phyloP scores from a whole-genome alignment of 2,113 vertebrate genomes.

The Odontophorus gujanensis region DNA sequence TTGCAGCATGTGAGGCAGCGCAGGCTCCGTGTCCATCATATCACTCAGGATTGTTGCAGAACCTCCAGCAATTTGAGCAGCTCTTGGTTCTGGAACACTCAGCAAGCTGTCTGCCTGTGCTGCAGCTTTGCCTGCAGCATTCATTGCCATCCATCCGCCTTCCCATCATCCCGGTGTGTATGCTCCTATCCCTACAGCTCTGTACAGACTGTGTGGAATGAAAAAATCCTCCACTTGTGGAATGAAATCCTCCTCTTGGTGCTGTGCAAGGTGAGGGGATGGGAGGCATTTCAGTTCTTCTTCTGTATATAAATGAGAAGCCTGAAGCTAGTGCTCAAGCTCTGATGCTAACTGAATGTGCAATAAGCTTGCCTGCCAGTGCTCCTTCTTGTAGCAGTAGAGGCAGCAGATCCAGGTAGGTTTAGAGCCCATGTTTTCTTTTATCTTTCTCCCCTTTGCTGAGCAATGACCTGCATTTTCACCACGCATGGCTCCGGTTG shows the following conservation, averaged over 20 bases:
- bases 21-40: background rate
- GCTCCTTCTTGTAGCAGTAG: background rate
- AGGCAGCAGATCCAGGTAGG: background rate
- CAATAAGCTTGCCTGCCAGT: background rate
- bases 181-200: background rate
- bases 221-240: background rate
- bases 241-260: background rate
- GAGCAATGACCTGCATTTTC: background rate
- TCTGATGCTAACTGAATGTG: background rate
- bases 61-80: background rate
- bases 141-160: background rate
- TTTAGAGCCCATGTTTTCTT: background rate
- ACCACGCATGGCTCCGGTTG: rapidly evolving
- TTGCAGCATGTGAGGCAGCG: background rate
- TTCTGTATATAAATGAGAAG: background rate
- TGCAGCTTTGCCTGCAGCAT: background rate
- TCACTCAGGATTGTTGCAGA: background rate
- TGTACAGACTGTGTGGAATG: background rate
- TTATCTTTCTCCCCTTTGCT: background rate
- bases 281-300: background rate
- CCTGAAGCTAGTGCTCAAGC: background rate
- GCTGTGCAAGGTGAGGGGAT: background rate
- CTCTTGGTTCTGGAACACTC: rapidly evolving
- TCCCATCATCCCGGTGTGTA: background rate
- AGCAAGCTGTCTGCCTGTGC: background rate